phyloP scores from a whole-genome alignment of 1,140 invertebrate species.

The Semibalanus balanoides region DNA sequence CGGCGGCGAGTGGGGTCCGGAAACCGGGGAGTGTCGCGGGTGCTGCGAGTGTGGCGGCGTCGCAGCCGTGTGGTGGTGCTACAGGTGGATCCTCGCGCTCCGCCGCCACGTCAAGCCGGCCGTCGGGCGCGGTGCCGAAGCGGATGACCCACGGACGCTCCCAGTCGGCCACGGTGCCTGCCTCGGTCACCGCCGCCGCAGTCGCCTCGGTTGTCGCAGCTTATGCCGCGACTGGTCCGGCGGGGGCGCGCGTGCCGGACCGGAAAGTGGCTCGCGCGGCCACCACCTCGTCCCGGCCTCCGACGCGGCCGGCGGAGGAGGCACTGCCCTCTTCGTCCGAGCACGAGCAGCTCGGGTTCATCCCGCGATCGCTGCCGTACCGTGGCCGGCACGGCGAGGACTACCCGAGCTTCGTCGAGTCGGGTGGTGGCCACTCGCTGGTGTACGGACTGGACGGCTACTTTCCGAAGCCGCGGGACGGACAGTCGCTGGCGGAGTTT shows the following conservation, averaged over 20 bases:
- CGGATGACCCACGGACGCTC: background rate
- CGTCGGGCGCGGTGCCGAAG: background rate
- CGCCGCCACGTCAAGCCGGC: no score
- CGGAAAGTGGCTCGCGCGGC: no score
- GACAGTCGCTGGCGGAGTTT: conserved; percentile 58
- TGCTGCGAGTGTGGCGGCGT: background rate
- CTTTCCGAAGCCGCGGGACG: conserved; percentile 47
- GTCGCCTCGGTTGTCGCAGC: background rate
- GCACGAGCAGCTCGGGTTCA: background rate
- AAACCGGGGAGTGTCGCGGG: no score
- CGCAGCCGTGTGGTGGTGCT: no score
- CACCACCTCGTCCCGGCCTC: background rate
- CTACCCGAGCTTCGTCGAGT: conserved; percentile 1
- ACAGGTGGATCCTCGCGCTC: background rate
- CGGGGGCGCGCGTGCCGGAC: background rate
- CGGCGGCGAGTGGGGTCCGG: no score
- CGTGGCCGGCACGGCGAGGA: background rate
- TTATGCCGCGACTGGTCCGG: background rate
- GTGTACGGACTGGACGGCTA: conserved; percentile 22
- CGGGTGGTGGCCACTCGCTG: conserved; percentile 9
- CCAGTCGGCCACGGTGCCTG: background rate
- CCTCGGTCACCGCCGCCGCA: background rate
- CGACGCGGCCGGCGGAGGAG: background rate
- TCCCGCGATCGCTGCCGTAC: background rate
- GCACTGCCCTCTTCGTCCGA: background rate